Conservation (phyloP, 1,140 invertebrate genomes). For the Penaeus chinensis region DNA sequence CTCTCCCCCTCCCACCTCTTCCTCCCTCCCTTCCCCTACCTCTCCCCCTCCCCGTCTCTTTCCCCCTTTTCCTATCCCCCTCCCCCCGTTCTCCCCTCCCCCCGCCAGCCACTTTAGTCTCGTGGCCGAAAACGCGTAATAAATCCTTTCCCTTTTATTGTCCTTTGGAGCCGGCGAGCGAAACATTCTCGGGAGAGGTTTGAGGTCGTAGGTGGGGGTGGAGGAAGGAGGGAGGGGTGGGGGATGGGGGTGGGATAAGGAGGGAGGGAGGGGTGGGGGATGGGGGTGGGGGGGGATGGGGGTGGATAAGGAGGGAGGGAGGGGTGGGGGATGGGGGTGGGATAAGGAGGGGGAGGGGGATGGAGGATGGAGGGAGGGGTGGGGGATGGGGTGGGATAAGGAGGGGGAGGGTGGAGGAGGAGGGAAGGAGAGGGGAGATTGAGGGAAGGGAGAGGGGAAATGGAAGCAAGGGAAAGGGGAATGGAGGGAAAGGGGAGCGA, state of each 20-base stretch:
- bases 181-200: neutral
- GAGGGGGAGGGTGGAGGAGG: neutral
- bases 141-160: no score
- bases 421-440: neutral
- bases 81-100: neutral
- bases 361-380: neutral
- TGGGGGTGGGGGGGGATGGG: no score
- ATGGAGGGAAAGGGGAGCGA: neutral
- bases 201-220: neutral
- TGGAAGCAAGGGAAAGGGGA: neutral
- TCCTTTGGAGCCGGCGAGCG: no score
- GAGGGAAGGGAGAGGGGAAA: neutral
- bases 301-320: neutral
- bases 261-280: neutral
- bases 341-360: neutral
- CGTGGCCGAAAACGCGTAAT: no score
- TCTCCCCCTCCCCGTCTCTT: neutral
- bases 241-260: no score
- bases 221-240: neutral
- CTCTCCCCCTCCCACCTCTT: neutral
- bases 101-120: no score
- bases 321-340: neutral
- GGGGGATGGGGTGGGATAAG: neutral
- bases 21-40: neutral
- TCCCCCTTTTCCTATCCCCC: neutral